Percentiles rank a stretch among this genome's conserved stretches.
Evolutionary conservation across 2,888 invertebrate genomes (phyloP).

Genomic region (Caenorhabditis sp.): DNA sequence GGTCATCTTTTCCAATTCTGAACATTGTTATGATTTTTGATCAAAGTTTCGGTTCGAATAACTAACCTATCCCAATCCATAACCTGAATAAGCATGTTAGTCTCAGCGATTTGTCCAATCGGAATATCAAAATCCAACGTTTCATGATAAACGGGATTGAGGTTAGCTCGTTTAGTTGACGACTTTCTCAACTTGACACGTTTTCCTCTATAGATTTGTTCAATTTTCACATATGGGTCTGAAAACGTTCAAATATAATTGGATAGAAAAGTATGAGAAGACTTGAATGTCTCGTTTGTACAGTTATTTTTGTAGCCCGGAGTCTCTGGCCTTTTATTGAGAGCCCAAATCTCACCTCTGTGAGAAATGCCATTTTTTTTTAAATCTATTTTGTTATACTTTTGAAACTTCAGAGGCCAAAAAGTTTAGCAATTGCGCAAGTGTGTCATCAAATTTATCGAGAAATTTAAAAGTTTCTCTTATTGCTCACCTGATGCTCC

Average conservation of each 20-base stretch:
- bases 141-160: conserved; percentile 80
- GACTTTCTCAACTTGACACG: conserved; percentile 92
- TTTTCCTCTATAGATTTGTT: conserved; percentile 85
- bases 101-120: conserved; percentile 81
- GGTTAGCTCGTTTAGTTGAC: conserved; percentile 78
- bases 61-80: conserved; percentile 86
- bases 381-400: no score
- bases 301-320: no score
- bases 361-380: no score
- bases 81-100: conserved; percentile 84
- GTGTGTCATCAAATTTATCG: no score
- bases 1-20: conserved; percentile 86
- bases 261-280: conserved; percentile 1
- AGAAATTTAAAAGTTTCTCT: neutral
- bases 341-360: no score
- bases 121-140: conserved; percentile 91
- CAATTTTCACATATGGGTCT: conserved; percentile 94
- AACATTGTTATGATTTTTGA: neutral
- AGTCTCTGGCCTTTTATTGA: no score
- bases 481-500: conserved; percentile 86
- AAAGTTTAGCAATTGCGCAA: no score
- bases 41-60: neutral
- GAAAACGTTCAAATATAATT: conserved; percentile 25
- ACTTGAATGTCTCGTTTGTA: no score
- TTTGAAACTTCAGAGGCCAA: no score